These are phyloP conservation scores for Tragopan temminckii DNA, from an alignment of 2,797 vertebrate genomes.

Conservation along the genomic window DNA sequence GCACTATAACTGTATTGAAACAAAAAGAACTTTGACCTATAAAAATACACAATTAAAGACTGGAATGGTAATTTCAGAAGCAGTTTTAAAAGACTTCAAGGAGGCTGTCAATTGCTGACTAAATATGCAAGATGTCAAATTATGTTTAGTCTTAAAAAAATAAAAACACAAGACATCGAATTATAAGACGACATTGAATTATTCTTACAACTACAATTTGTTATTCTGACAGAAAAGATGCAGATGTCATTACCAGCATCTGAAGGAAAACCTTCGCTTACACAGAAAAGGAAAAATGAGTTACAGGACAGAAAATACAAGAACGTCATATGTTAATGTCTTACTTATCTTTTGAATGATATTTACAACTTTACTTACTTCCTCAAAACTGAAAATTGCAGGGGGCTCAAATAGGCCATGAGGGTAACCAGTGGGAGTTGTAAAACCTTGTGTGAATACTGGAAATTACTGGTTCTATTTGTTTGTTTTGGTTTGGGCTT, in stretches of 20 bases:
- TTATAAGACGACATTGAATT: neutral
- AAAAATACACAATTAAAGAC: neutral
- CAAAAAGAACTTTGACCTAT: neutral
- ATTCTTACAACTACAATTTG: neutral
- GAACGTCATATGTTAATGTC: rapidly evolving
- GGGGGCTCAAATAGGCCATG: rapidly evolving
- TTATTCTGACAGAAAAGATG: neutral
- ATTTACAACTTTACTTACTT: neutral
- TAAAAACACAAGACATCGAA: too few species aligned
- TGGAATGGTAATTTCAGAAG: neutral
- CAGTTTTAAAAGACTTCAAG: neutral
- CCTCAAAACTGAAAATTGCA: neutral
- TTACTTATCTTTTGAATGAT: neutral
- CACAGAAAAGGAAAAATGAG: neutral
- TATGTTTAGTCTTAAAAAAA: neutral
- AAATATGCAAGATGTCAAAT: neutral
- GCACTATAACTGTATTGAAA: neutral
- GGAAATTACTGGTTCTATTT: neutral
- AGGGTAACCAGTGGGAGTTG: rapidly evolving
- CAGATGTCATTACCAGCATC: neutral
- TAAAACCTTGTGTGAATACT: neutral
- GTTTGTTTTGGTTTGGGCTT: neutral
- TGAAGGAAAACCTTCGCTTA: neutral
- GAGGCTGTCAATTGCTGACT: neutral
- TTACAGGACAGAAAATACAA: neutral